These are phyloP conservation scores for Oreochromis spilurus DNA, from an alignment of 2,113 vertebrate species.

Conservation along the genomic window DNA sequence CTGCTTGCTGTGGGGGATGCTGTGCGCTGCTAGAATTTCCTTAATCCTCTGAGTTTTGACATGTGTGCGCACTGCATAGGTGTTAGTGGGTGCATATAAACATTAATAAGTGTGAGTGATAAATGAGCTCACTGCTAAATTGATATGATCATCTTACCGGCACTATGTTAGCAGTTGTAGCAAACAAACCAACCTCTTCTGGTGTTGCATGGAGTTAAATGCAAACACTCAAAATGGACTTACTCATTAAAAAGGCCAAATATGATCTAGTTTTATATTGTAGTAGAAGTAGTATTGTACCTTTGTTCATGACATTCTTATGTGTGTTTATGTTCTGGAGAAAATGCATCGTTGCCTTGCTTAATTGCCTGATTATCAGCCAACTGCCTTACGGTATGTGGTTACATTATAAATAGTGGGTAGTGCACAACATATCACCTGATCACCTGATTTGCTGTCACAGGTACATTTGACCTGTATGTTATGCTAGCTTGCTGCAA, in stretches of 20 bases:
- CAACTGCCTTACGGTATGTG: not conserved
- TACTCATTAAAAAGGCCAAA: not conserved
- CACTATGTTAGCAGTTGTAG: conserved; percentile 5
- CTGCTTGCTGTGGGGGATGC: not conserved
- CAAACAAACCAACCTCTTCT: not conserved
- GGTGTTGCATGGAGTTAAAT: not conserved
- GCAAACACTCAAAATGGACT: not conserved
- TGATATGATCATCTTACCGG: not conserved
- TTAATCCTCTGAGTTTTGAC: conserved; percentile 10
- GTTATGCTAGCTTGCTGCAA: not conserved
- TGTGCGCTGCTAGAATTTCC: conserved; percentile 2
- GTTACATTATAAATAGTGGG: not conserved
- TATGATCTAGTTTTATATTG: not conserved
- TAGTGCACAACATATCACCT: not conserved
- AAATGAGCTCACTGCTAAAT: conserved; percentile 28
- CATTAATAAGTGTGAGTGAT: conserved; percentile 27
- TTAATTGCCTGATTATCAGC: not conserved
- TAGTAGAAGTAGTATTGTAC: not conserved
- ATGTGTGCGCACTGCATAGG: not conserved
- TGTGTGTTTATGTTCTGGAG: not conserved
- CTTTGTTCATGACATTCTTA: not conserved
- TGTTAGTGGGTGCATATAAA: not conserved
- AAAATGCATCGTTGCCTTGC: not conserved
- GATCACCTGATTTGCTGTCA: not conserved
- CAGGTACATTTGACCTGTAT: not conserved